These are phyloP conservation scores for Eremophila alpestris DNA, from an alignment of 2,797 vertebrate genomes.

Conservation along the genomic window DNA sequence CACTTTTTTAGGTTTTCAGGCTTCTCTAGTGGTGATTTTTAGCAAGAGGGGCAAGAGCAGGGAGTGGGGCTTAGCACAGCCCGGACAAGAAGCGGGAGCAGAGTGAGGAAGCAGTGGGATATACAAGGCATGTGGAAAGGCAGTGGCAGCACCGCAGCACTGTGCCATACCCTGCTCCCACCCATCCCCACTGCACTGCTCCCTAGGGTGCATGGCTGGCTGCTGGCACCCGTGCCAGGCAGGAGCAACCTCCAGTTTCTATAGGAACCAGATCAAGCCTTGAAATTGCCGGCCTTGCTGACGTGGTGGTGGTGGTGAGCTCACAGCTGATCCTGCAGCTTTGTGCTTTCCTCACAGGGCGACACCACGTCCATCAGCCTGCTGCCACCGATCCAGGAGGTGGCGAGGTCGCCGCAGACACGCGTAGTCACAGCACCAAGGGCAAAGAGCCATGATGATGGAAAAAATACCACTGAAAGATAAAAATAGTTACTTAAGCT, in stretches of 20 bases:
- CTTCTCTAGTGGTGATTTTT: neutral
- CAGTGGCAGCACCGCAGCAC: rapidly evolving
- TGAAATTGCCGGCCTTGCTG: neutral
- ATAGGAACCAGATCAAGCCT: constrained; percentile 39
- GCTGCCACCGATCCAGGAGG: neutral
- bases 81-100: rapidly evolving
- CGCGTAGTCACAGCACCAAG: neutral
- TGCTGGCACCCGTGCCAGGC: neutral
- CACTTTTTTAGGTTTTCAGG: neutral
- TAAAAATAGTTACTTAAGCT: constrained; percentile 3
- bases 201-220: neutral
- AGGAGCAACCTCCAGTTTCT: constrained; percentile 12
- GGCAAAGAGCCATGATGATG: neutral
- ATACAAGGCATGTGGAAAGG: rapidly evolving
- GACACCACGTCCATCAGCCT: neutral
- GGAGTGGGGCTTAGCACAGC: neutral
- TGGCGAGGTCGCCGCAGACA: rapidly evolving
- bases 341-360: neutral
- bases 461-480: neutral
- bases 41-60: neutral
- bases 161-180: rapidly evolving
- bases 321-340: neutral
- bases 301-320: neutral
- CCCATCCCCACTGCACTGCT: neutral
- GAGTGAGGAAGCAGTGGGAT: neutral